Evolutionary conservation across 1,140 invertebrate genomes (phyloP), one percentile per base, ranked within the genome.

Genomic region (Agrypnia vestita): DNA sequence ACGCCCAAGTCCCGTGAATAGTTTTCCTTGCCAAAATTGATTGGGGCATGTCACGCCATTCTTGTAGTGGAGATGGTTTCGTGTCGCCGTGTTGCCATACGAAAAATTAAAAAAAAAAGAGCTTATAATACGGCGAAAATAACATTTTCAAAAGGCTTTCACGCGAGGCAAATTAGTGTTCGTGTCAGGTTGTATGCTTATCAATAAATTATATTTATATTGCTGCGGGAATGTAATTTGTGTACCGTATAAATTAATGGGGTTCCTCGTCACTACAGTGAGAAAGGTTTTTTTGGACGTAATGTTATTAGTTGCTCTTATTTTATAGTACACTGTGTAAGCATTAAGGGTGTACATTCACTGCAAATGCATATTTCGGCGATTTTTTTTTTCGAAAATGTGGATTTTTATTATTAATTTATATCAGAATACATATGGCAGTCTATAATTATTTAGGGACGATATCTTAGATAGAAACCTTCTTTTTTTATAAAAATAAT

Each of bases 1-100:
- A 59, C 17, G 17, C 44, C 67, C 35, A 51, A 72, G 47, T 51
- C 73, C 47, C 56, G 10, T 19, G 43, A 61, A 64, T 64, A 25
- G 61, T 13, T 35, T 64, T 64, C 35, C n/a, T 43, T 43, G 25
- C 13, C 13, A 11, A 47, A 75, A 80, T 80, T 75, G 73, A 80
- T 80, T 67, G 72, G 64, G 73, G 75, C 79, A 69, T 76, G 53
- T 59, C 79, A 80, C 79, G 79, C 79, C 17, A 76, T 62, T 67
- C 49, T n/a, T 19, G 19, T 25, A 21, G 13, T n/a, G 35, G 61
- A 43, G 61, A 64, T 64, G 61, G n/a, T n/a, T 43, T 59, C 55
- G 61, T n/a, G 25, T 64, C 25, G 21, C 61, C 8, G 49, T 51
- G 49, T 12, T 15, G 49, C 11, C 35, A 19, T n/a, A 43, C 25